Conservation (phyloP, 2,113 vertebrate species). For the Capreolus pygargus region DNA sequence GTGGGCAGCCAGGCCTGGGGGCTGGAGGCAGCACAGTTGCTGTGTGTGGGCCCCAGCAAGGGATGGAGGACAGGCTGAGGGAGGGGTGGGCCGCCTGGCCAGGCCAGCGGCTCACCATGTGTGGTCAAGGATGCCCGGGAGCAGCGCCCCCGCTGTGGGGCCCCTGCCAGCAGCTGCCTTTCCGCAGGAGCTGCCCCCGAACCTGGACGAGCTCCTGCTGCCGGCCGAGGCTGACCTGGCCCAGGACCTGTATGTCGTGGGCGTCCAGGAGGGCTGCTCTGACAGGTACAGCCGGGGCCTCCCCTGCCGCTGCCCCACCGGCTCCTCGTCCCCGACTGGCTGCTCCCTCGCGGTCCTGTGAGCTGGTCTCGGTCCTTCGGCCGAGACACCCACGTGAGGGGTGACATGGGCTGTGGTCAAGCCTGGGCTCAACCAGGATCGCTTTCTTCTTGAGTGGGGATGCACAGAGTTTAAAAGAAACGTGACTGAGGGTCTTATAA, state of each 20-base stretch:
- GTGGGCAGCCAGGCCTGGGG: not conserved
- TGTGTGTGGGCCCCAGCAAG: not conserved
- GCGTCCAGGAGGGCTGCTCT: constrained; percentile 96
- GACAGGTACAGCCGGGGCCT: constrained; percentile 87
- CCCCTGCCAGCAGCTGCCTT: not conserved
- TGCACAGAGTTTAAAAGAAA: rapidly evolving
- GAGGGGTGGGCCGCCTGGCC: not conserved
- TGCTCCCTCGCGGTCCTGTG: rapidly evolving
- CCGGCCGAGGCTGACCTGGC: constrained; percentile 92
- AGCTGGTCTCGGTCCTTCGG: not conserved
- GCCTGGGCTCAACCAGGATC: rapidly evolving
- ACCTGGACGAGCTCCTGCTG: constrained; percentile 93
- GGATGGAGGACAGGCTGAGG: not conserved
- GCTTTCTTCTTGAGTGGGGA: rapidly evolving
- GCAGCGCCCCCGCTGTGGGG: rapidly evolving
- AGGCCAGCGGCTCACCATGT: not conserved
- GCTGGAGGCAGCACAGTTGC: not conserved
- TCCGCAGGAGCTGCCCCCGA: constrained; percentile 88
- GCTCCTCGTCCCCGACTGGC: rapidly evolving
- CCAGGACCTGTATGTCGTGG: constrained; percentile 95
- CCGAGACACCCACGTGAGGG: rapidly evolving
- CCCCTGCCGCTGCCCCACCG: not conserved
- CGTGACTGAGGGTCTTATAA: rapidly evolving
- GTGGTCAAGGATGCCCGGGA: rapidly evolving
- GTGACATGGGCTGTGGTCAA: not conserved